Base-by-base conservation (phyloP, 2,888 invertebrate species). In the Heliconius cydno region DNA sequence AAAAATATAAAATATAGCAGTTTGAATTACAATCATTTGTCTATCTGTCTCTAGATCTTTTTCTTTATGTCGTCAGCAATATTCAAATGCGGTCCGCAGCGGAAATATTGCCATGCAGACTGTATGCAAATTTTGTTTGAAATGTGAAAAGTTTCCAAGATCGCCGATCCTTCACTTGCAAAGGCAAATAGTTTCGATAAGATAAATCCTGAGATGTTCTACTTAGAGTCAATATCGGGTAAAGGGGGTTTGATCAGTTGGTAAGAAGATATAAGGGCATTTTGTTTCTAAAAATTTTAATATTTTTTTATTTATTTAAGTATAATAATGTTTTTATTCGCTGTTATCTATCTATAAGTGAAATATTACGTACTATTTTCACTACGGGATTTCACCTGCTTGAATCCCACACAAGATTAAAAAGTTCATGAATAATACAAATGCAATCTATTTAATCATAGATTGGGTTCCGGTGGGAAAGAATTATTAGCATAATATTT, bases 71-170 rank as follows among this genome's bases (percentile, higher is more conserved):
- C 87, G 89, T 91, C 90, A 92, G 92, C 93, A 90, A 90, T 92
- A 93, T 93, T 92, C 90, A 92, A 92, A 93, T 91, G 88, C 85
- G 87, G 87, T 88, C 87, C 87, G 87, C 86, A 85, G 85, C 90
- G 92, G 92, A 93, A 92, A 94, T 94, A 94, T 92, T 91, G 92
- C 92, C 86, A 88, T 90, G 89, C 92, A 89, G 90, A 90, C 92
- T 90, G 89, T 92, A 93, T 93, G 93, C 90, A 93, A 92, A 94
- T 93, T 90, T 88, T 90, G 89, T 93, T 92, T 91, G 92, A 91
- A 91, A 92, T 89, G 90, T 89, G 90, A 86, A 90, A 94, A 93
- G 89, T 93, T 93, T 90, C 90, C 88, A 88, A 89, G 91, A 91
- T 87, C 84, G 90, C 87, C 84, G 90, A 91, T 89, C 91, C 92